These are phyloP conservation scores for Gallinago stenura DNA, from an alignment of 2,797 vertebrate genomes.

Conservation along the genomic window DNA sequence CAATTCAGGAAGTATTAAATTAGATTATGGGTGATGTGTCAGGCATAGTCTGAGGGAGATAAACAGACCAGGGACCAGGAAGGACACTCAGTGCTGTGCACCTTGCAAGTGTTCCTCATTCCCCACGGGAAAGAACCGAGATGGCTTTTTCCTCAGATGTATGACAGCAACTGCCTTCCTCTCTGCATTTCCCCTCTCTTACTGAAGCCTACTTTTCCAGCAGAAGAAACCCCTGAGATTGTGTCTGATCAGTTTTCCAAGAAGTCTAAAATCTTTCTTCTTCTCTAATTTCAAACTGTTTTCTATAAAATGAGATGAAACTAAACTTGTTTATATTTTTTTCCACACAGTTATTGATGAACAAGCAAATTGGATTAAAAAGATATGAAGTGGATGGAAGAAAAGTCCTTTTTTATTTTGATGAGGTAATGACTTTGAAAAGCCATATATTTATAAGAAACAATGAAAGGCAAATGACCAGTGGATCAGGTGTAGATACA, in stretches of 20 bases:
- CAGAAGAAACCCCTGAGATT: not conserved
- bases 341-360: constrained; percentile 84
- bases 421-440: constrained; percentile 83
- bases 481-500: not conserved
- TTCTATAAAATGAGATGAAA: not conserved
- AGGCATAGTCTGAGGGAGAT: not conserved
- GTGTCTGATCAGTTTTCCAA: not conserved
- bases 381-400: constrained; percentile 90
- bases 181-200: not conserved
- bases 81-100: not conserved
- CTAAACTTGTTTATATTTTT: not conserved
- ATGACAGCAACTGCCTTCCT: not conserved
- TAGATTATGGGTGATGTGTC: not conserved
- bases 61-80: not conserved
- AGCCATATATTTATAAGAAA: too few relatives aligned
- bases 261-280: not conserved
- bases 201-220: not conserved
- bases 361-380: constrained; percentile 91
- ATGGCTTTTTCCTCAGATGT: not conserved
- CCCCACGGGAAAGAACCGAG: not conserved
- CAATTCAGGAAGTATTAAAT: not conserved
- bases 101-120: not conserved
- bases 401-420: constrained; percentile 94
- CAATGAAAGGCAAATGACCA: not conserved
- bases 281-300: not conserved